Base-by-base conservation (phyloP, 1,140 invertebrate species). In the Drosophila fuyamai region DNA sequence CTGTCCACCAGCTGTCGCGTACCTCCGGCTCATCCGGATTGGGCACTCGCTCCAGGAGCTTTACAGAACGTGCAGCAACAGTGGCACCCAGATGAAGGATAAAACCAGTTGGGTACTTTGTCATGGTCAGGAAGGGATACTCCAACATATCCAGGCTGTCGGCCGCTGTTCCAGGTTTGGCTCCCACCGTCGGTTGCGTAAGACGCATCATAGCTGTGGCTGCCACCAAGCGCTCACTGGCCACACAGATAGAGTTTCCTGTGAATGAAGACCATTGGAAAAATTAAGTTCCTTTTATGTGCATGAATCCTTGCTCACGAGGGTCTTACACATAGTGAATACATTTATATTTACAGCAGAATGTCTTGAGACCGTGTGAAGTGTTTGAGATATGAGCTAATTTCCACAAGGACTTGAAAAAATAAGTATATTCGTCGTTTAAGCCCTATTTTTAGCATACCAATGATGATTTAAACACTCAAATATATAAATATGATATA, bases 41-140 rank as follows among this genome's bases (percentile, higher is more conserved):
- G 13, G 95, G 95, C 43, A 97, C 97, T 67, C 96, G 93, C 90
- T 97, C 97, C 1, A 98, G 92, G 14, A 98, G 92, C 93, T 98
- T 98, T 0, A 98, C 97, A 36, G 97, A 97, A 67, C 96, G 94
- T 0, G 96, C 96, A 75, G 95, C 96, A 7, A 97, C 96, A n/a
- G 97, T 95, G n/a, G 97, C 97, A 71, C 98, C 98, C 82, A 99
- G 94, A 90, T 98, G 96, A 16, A 97, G 93, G 81, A 99, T 96
- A 81, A 99, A 98, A 35, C 96, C 97, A 1, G 95, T 93, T 23
- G 98, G 97, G 92, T 97, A 98, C 78, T 96, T 96, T 2, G 96
- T 95, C 95, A 99, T 96, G 0, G 98, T 99, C 13, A 99, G 94
- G 90, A 99, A 99, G 0, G 98, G 98, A 93, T 98, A 99, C 92